Evolutionary conservation across 2,888 invertebrate genomes (phyloP), one percentile per base, ranked within the genome.

Genomic region (Hydropsyche betteni): DNA sequence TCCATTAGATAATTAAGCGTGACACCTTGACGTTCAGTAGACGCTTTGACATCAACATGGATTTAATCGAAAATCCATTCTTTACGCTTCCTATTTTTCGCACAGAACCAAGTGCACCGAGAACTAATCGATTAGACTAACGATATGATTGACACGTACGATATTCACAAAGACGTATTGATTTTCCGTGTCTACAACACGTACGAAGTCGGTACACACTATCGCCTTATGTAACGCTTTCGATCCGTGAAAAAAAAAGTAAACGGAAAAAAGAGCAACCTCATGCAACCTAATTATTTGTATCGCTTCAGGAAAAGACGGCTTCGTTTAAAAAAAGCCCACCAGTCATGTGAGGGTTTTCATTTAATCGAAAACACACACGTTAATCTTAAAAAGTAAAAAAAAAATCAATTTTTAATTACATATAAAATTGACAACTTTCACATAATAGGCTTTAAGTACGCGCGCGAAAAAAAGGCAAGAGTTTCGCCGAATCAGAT

Each of bases 321-420:
- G 34, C 34, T 36, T 64, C 64, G 34, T 64, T 61, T 64, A 64
- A 64, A 44, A 44, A 44, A 64, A 64, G 64, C 34, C 34, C 36
- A 64, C 64, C 64, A 64, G 64, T 64, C 64, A 64, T 36, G 64
- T 64, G 64, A 64, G 64, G 64, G 64, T 64, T 64, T 64, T 36
- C 36, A 64, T 64, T 64, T 64, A 4, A 36, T 34, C 64, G 36
- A 64, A 55, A 44, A 44, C 44, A 44, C 44, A 44, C 44, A 8
- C 44, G 44, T 24, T 24, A 24, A 24, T 2, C 24, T 2, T 2
- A 24, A 1, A 24, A 24, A 24, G 2, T 24, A 24, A 24, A 24
- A 24, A 24, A 24, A 24, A 1, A 24, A 2, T 24, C 2, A 24
- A 24, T 24, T 24, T 24, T 24, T 24, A 24, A 24, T 24, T 24